Percentiles rank a stretch among this genome's conserved stretches.
Evolutionary conservation across 2,797 vertebrate species (phyloP).

Genomic region (Mus spretus): DNA sequence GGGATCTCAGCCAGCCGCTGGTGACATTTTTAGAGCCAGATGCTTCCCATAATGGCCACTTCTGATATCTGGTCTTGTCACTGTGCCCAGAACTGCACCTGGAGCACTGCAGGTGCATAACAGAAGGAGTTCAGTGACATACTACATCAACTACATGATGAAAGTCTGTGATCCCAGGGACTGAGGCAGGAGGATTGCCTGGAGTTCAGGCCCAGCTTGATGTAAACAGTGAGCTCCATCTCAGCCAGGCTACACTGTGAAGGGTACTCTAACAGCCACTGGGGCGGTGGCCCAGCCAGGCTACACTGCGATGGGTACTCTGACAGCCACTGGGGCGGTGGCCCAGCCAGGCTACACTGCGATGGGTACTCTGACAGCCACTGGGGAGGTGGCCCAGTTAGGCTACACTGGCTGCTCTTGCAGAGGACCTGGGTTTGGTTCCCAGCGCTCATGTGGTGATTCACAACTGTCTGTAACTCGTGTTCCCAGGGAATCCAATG

Average conservation of each 20-base stretch:
- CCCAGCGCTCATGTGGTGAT: neutral
- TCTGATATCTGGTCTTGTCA: accelerated
- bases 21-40: slow-evolving; percentile 48
- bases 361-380: no score
- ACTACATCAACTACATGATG: neutral
- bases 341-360: no score
- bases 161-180: neutral
- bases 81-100: neutral
- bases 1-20: neutral
- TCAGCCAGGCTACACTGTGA: no score
- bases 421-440: neutral
- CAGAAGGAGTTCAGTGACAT: neutral
- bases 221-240: neutral
- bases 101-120: neutral
- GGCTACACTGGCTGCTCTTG: neutral
- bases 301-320: no score
- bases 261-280: no score
- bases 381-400: no score
- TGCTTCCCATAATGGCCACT: slow-evolving; percentile 11
- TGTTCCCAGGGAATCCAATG: neutral
- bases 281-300: no score
- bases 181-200: neutral
- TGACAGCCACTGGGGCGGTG: no score
- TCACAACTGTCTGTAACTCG: neutral
- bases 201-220: neutral